Evolutionary conservation across 2,113 vertebrate species (phyloP), one percentile per base, ranked within the genome.

Genomic region (Haliaeetus leucogaster): DNA sequence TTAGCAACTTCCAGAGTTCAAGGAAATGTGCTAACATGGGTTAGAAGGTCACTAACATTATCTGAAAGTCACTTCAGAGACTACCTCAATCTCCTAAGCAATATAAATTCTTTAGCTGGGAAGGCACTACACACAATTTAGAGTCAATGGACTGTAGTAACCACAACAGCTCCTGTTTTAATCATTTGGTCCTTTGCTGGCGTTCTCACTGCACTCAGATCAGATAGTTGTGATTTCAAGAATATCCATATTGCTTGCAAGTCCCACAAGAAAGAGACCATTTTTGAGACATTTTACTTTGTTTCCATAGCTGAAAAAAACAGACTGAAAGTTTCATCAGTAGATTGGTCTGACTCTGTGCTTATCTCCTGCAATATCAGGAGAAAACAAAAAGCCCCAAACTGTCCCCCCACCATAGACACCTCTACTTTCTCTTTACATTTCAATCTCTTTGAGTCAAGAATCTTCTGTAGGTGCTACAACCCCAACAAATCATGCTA

Each of bases 1-100:
- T 92, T 88, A 97, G 90, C 90, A 95, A 81, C 92, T 97, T 88
- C 50, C 76, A 96, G 93, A 90, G 53, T 59, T 67, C 90, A 95
- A 63, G 84, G 88, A 97, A 97, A 92, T n/a, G 61, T 27, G 55
- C 61, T 67, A 94, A 59, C 40, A 13, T n/a, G 43, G 71, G 80
- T 10, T 81, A 91, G 76, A 92, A 96, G 93, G 94, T 89, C 92
- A 90, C 93, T 92, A 86, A 94, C 77, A 90, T 88, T 70, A 95
- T 73, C 77, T 82, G 86, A 86, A 97, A 94, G 84, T 90, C 90
- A 93, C 91, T 94, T 93, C 78, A 94, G 91, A 85, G 82, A 89
- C 85, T 55, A 70, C 3, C 26, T 81, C 83, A 38, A 61, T 71
- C 88, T 92, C 70, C 73, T 76, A 70, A 73, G 52, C 72, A 95